Evolutionary conservation across 2,797 vertebrate genomes (phyloP).

Genomic region (Takifugu rubripes): DNA sequence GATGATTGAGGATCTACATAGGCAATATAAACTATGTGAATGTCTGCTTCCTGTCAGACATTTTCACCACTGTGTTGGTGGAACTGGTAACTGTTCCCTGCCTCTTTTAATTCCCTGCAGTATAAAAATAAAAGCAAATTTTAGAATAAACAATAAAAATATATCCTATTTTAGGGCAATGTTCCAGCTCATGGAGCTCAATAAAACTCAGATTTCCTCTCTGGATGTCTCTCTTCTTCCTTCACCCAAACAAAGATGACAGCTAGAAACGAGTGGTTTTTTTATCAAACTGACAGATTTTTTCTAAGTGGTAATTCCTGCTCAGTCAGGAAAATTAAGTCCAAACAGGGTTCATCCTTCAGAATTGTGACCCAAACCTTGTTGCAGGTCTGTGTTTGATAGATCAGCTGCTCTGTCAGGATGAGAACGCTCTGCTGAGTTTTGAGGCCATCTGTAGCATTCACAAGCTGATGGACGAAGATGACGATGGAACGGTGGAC

Average conservation of each 20-base stretch:
- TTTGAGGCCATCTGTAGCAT: constrained; percentile 90
- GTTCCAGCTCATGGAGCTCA: too few relatives aligned
- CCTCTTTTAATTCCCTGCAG: too few relatives aligned
- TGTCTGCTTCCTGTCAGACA: too few relatives aligned
- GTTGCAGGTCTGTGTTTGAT: constrained; percentile 80
- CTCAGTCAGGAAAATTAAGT: background rate
- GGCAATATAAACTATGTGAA: too few relatives aligned
- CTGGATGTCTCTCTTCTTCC: background rate
- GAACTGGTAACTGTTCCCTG: too few relatives aligned
- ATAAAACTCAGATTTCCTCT: background rate
- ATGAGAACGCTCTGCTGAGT: constrained; percentile 84
- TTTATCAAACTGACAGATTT: constrained; percentile 3
- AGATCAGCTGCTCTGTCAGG: constrained; percentile 79
- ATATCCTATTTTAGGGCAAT: too few relatives aligned
- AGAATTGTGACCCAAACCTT: background rate
- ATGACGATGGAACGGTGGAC: constrained; percentile 91
- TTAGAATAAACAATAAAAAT: too few relatives aligned
- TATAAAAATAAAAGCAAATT: too few relatives aligned
- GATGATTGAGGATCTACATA: too few relatives aligned
- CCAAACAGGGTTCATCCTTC: background rate
- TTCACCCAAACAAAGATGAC: constrained; percentile 25
- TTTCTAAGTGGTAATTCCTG: background rate
- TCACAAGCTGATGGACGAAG: constrained; percentile 94
- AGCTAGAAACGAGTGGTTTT: background rate
- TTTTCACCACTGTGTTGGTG: too few relatives aligned